Evolutionary conservation across 2,797 vertebrate species (phyloP), one percentile per base, ranked within the genome.

Genomic region (Acanthurus leucopareius): DNA sequence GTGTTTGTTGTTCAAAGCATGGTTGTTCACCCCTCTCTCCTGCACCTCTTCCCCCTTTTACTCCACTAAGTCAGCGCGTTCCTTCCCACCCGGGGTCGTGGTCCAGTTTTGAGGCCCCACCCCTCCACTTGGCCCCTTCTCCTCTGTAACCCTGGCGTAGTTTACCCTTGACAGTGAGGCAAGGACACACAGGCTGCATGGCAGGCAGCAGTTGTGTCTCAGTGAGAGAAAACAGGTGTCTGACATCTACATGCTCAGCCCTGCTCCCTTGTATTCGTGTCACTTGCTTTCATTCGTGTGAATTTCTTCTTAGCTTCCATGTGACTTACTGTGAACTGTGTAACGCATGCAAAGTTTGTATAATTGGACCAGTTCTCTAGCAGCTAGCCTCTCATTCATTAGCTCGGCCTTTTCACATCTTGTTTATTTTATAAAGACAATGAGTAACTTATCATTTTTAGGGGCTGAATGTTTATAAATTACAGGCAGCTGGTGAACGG

Each of bases 121-220:
- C 75, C 75, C 81, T 76, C 74, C 49, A 62, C 28, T 42, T 38
- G 60, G 75, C 85, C 82, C 62, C 79, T 64, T 77, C 73, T 49
- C 73, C 54, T 65, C 60, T 77, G 65, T 85, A 89, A 91, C 93
- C 93, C 74, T 94, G 93, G 91, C 79, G 73, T 72, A 19, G 75
- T 71, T 90, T 94, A 87, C 80, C 94, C 90, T 94, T 93, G 88
- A 87, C 69, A n/a, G 68, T 53, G 71, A 81, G 28, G 73, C 93
- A 94, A 95, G 94, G 93, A 89, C 92, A 71, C 10, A 0, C 47
- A 4, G 60, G 68, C 68, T 80, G 64, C 38, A 40, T 40, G 38
- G 38, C 38, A 40, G 38, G 65, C 82, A 86, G 75, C 89, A 87
- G 79, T 86, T 86, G 76, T 91, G 77, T 88, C 75, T 80, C 89